Base-by-base conservation (phyloP, 2,888 invertebrate species). In the Pachycephus smyrnensis region DNA sequence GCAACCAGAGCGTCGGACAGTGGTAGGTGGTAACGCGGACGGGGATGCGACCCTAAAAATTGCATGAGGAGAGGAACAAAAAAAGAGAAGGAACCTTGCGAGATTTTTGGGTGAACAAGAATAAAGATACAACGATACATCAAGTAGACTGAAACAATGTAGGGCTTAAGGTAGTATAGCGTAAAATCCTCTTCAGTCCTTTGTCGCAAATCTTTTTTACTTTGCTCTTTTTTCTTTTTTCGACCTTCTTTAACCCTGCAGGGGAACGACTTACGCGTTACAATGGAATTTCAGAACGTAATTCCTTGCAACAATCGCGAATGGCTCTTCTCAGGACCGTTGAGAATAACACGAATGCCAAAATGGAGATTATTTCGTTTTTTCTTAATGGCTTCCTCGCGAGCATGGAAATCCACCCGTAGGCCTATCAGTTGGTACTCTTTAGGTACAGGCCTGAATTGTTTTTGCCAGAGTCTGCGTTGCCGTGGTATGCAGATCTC, bases 401-500 rank as follows among this genome's bases (percentile, higher is more conserved):
- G 31, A 40, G 77, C 73, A 79, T 80, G 55, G 23, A 55, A 55
- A 55, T 23, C 23, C 55, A 23, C 23, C 55, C 55, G 15, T 23
- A 55, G 79, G 79, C 76, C 76, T 82, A 83, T 86, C 86, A 23
- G 9, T 23, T 23, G 82, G 77, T 76, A 77, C 75, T 79, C 75
- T 79, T 80, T 81, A 80, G 23, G 23, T 23, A 9, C 55, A 0
- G 2, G 55, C 23, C 23, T 55, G 6, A 55, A 15, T 1, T 0
- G 55, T 55, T 55, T 55, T 55, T 9, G 2, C 23, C 55, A 23
- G 55, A 55, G 55, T 23, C 55, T 23, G 55, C 9, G 81, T 81
- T 84, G 74, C 80, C 82, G 75, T 77, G 87, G 86, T 88, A 89
- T 89, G 88, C 89, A 86, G 85, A 89, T 89, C 85, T 84, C 86